Evolutionary conservation across 2,888 invertebrate species (phyloP), one percentile per base, ranked within the genome.

Genomic region (Himalopsyche japonica): DNA sequence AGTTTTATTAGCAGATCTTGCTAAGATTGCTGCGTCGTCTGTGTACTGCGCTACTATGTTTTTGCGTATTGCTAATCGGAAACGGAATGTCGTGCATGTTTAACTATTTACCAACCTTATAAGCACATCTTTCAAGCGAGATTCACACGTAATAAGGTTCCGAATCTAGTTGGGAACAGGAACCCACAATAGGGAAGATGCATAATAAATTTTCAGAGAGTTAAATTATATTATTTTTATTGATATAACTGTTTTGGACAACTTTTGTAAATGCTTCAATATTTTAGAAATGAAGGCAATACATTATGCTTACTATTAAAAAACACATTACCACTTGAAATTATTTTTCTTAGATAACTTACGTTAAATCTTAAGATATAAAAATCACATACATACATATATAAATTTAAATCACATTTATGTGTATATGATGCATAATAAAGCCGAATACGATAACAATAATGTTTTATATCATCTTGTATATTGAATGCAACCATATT

Each of bases 371-470:
- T 70, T 70, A 70, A 70, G 70, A 70, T 70, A 70, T 70, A 30
- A 70, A 57, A 70, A 70, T 70, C 70, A 70, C 70, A 70, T 70
- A 70, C 70, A 70, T 70, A 70, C 70, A 70, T 70, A 70, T 70
- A 70, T 70, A 70, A 70, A 70, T 70, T 70, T 70, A 70, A 70
- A 70, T 70, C 70, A 70, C 70, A 70, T 27, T 70, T 27, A 70
- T 70, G 70, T 70, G 70, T 70, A 70, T 70, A 70, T 27, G 30
- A 70, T 70, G 27, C 70, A 70, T 70, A 70, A 70, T 70, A 70
- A 70, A 70, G 70, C 70, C 70, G 27, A 70, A 27, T 70, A 70
- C 70, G 27, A 70, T 70, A 70, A 70, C 27, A 70, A 70, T 15
- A 24, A 70, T 27, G 24, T 70, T 70, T 70, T 70, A 27, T 70